Evolutionary conservation across 2,888 invertebrate species (phyloP).

Genomic region (Caenorhabditis sp.): DNA sequence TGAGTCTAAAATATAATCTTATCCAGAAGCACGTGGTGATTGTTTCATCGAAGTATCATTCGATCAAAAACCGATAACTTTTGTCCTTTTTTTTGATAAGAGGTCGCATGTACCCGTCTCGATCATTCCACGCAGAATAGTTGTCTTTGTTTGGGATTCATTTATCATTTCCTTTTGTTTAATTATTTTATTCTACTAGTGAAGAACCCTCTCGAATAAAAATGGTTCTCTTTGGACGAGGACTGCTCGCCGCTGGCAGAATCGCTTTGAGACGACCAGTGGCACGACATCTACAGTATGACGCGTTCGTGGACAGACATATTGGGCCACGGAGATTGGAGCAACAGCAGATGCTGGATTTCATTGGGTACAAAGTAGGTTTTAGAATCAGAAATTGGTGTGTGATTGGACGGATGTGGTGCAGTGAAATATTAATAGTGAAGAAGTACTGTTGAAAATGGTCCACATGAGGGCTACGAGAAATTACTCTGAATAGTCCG

Average conservation of each 20-base stretch:
- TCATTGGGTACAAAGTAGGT: slow-evolving; percentile 81
- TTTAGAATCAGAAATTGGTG: no score
- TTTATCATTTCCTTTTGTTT: slow-evolving; percentile 1
- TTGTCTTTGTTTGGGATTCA: neutral
- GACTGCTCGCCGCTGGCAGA: slow-evolving; percentile 50
- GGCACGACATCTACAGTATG: slow-evolving; percentile 63
- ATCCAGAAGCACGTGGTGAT: slow-evolving; percentile 27
- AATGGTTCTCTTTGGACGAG: slow-evolving; percentile 59
- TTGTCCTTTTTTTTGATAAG: slow-evolving; percentile 36
- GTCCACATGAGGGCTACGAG: no score
- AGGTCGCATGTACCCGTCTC: slow-evolving; percentile 46
- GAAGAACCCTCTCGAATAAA: slow-evolving; percentile 10
- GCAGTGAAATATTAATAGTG: no score
- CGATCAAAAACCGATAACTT: slow-evolving; percentile 49
- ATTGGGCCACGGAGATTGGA: slow-evolving; percentile 81
- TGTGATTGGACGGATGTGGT: no score
- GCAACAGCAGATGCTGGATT: slow-evolving; percentile 82
- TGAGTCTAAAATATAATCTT: neutral
- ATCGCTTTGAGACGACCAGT: slow-evolving; percentile 25
- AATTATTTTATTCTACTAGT: slow-evolving; percentile 41
- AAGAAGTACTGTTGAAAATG: no score
- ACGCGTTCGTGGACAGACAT: slow-evolving; percentile 79
- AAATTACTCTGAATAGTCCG: no score
- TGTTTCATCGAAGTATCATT: slow-evolving; percentile 36
- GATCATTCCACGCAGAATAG: neutral